Base-by-base conservation (phyloP, 2,797 vertebrate species). In the Bradypus variegatus region DNA sequence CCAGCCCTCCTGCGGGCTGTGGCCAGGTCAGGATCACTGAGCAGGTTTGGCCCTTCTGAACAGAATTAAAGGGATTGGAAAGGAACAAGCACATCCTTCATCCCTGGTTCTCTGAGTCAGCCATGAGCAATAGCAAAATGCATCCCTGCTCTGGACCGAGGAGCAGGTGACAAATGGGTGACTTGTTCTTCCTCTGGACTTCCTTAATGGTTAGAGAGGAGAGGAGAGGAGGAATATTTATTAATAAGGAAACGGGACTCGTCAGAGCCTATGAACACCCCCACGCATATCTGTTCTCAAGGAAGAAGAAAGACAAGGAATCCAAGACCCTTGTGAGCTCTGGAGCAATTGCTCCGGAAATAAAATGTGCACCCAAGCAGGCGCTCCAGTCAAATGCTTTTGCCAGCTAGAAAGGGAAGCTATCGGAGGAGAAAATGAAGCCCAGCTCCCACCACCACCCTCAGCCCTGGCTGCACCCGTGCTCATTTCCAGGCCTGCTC, bases 211-310 rank as follows among this genome's bases (percentile, higher is more conserved):
- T 85, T n/a, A 75, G n/a, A 90, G 77, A 95, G 93, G 81, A 95
- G 94, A 96, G 93, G 81, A 95, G 94, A 96, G 93, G 80, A 93
- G 82, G 95, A 96, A 96, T 97, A 94, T 96, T 97, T 96, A 96
- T 96, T 91, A 96, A 95, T 50, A 88, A 23, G 85, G 96, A 95
- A 97, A 96, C 89, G 93, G 85, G 95, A 95, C 80, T 96, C 94
- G 92, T 97, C 90, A 48, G 96, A 95, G 96, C 89, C 94, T 77
- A 70, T 82, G 95, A 91, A 91, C 82, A 50, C 89, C 94, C 91
- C 91, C 95, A 95, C 88, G 95, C 92, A 62, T 76, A 91, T 95
- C 96, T 96, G 95, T 95, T 96, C 97, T 95, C 95, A 94, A 96
- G 95, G 94, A 95, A 96, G 93, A 94, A 94, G 91, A 92, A 72